A percentile compares a stretch with the other conserved stretches of the same genome.
Conservation (phyloP, 2,888 invertebrate genomes). For the Augochlorella aurata region DNA sequence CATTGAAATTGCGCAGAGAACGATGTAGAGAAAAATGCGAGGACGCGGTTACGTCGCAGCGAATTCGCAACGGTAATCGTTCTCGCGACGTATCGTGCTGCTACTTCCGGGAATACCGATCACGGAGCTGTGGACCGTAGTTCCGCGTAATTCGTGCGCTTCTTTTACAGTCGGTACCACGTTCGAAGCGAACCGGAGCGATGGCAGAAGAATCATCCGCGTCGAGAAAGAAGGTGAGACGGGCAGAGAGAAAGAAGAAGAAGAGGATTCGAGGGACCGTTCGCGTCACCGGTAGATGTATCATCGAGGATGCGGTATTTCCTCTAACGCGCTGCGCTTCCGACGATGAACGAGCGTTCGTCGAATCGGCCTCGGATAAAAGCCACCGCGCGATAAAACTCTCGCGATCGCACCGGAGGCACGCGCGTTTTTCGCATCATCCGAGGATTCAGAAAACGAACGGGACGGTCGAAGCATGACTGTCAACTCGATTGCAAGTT, state of each 20-base stretch:
- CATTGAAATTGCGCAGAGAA: not conserved
- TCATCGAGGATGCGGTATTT: slow-evolving; percentile 66
- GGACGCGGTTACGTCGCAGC: slow-evolving; percentile 3
- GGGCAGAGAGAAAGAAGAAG: not conserved
- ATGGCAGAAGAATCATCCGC: not conserved
- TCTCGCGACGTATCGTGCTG: slow-evolving; percentile 32
- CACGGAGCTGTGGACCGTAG: slow-evolving; percentile 52
- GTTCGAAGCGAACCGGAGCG: not conserved
- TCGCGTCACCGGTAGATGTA: slow-evolving; percentile 61
- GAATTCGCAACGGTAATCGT: slow-evolving; percentile 16
- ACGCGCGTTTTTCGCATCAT: slow-evolving; percentile 12
- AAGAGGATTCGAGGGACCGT: slow-evolving; percentile 28
- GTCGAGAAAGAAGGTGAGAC: not conserved
- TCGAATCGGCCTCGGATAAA: slow-evolving; percentile 57
- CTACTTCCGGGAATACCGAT: slow-evolving; percentile 70
- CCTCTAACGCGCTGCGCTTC: slow-evolving; percentile 60
- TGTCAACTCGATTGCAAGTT: not conserved
- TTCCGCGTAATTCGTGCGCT: slow-evolving; percentile 65
- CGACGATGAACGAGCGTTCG: slow-evolving; percentile 58
- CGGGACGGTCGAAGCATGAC: no score
- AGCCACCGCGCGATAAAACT: slow-evolving; percentile 19
- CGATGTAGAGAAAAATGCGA: not conserved
- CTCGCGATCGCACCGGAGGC: not conserved
- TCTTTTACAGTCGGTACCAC: not conserved
- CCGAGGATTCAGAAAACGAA: no score